These are phyloP conservation scores for Poecilus cupreus DNA, from an alignment of 2,888 invertebrate genomes.

Conservation along the genomic window DNA sequence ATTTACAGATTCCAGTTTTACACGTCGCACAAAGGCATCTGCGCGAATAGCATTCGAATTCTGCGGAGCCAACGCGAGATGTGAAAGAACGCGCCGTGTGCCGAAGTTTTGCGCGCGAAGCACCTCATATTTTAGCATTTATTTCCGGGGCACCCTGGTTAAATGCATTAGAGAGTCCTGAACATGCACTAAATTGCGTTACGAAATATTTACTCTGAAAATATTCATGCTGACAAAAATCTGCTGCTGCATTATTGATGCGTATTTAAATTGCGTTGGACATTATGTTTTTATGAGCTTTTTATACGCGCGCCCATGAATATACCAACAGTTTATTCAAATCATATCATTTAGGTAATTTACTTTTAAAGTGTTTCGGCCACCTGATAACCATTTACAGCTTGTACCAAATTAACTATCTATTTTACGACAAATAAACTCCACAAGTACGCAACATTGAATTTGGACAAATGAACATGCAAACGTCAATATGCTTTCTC, in stretches of 20 bases:
- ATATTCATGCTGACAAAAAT: not conserved
- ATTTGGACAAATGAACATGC: not conserved
- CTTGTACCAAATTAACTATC: slow-evolving; percentile 4
- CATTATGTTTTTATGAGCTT: slow-evolving; percentile 29
- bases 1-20: slow-evolving; percentile 63
- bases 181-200: slow-evolving; percentile 18
- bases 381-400: slow-evolving; percentile 9
- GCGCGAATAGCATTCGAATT: slow-evolving; percentile 66
- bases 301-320: slow-evolving; percentile 17
- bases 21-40: slow-evolving; percentile 62
- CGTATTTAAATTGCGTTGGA: slow-evolving; percentile 26
- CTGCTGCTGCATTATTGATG: slow-evolving; percentile 28
- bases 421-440: not conserved
- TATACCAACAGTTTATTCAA: slow-evolving; percentile 38
- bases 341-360: slow-evolving; percentile 7
- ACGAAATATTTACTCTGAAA: not conserved
- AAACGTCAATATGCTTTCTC: no score
- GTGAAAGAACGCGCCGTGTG: slow-evolving; percentile 44
- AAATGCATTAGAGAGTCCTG: slow-evolving; percentile 15
- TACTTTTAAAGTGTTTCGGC: not conserved
- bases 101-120: slow-evolving; percentile 48
- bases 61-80: slow-evolving; percentile 61
- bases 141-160: slow-evolving; percentile 38
- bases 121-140: slow-evolving; percentile 57
- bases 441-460: not conserved